A percentile compares a stretch with the other conserved stretches of the same genome.
Evolutionary conservation across 2,113 vertebrate species (phyloP).

Genomic region (Ailuropoda melanoleuca): DNA sequence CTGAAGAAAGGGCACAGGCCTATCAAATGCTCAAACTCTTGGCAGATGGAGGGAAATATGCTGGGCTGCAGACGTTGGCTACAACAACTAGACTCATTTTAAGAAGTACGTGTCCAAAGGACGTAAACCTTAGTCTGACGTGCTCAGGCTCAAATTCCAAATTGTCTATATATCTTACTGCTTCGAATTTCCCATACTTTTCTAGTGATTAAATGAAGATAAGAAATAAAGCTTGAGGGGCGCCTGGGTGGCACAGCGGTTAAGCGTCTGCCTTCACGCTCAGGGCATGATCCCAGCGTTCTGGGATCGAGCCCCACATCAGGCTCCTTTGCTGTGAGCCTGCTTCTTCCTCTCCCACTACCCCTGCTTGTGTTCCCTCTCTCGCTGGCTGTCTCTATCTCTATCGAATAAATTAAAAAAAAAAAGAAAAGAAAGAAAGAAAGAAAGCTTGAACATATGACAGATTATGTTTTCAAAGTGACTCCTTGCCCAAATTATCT

Average conservation of each 20-base stretch:
- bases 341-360: too few relatives aligned
- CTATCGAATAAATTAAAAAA: too few relatives aligned
- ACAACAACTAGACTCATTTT: neutral
- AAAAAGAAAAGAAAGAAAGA: too few relatives aligned
- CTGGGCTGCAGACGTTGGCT: neutral
- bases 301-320: too few relatives aligned
- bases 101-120: neutral
- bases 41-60: neutral
- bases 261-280: too few relatives aligned
- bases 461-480: neutral
- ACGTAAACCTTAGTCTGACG: neutral
- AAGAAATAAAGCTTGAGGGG: neutral
- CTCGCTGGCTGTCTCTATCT: too few relatives aligned
- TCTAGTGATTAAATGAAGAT: constrained; percentile 6
- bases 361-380: too few relatives aligned
- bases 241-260: too few relatives aligned
- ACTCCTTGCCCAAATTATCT: neutral
- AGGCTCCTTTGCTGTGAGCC: too few relatives aligned
- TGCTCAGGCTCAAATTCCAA: neutral
- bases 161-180: neutral
- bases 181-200: neutral
- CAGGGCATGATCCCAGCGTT: too few relatives aligned
- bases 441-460: neutral
- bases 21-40: constrained; percentile 26
- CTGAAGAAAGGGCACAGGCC: constrained; percentile 66